Base-by-base conservation (phyloP, 2,888 invertebrate species). In the Chymomyza caudatula region DNA sequence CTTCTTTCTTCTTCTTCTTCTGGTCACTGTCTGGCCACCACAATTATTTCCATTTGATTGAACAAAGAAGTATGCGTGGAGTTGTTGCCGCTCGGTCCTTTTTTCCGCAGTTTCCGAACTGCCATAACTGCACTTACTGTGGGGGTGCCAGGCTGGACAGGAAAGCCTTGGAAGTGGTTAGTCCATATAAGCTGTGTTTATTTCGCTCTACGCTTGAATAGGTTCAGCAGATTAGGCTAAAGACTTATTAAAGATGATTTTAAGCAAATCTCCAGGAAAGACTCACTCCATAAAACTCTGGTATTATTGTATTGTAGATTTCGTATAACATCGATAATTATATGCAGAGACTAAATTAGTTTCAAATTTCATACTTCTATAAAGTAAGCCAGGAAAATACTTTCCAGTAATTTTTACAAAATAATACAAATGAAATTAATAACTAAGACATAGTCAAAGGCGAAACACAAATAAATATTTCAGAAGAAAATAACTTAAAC, bases 31-130 rank as follows among this genome's bases (percentile, higher is more conserved):
- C 73, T 73, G 70, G 29, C 67, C 69, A 76, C 69, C 84, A 78
- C 80, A 87, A 87, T 87, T 85, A 88, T 86, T 88, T 88, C 81
- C 85, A 85, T 81, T 86, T 88, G 87, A 88, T 88, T 88, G 88
- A 73, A 82, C 87, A 88, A 80, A 87, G 85, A 88, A 88, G 88
- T 88, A 85, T 79, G 76, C 76, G 84, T 74, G 78, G 73, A 71
- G 53, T 76, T 76, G 53, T 71, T 77, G 70, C 61, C 62, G 68
- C 20, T 20, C 17, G 15, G 20, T 22, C 43, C 13, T 76, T 75
- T 77, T 76, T 79, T 82, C 78, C 79, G 83, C 71, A 74, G 74
- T 74, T 76, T 47, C 8, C 42, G 25, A 23, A 25, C 25, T 13
- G 44, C n/a, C 15, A 3, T 6, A 37, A 22, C 19, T 22, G 57